These are phyloP conservation scores for Corythoichthys intestinalis DNA, from an alignment of 2,113 vertebrate genomes.

Conservation along the genomic window DNA sequence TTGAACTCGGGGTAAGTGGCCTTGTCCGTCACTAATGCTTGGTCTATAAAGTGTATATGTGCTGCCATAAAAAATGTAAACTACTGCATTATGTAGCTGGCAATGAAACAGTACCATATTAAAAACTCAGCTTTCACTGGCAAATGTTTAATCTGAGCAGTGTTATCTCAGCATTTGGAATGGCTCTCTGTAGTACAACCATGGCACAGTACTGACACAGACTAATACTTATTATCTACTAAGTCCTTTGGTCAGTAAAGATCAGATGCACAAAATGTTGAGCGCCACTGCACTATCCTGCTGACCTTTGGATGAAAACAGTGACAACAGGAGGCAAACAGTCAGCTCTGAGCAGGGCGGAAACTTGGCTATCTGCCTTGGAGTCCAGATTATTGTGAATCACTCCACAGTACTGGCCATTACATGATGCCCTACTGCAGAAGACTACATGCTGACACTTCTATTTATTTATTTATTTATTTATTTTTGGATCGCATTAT, in stretches of 20 bases:
- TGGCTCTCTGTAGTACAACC: not conserved
- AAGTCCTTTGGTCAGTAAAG: slow-evolving; percentile 11
- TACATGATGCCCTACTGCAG: slow-evolving; percentile 6
- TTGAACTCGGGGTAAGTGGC: not conserved
- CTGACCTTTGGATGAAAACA: slow-evolving; percentile 44
- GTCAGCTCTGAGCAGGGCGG: slow-evolving; percentile 23
- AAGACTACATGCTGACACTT: not conserved
- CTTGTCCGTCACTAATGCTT: not conserved
- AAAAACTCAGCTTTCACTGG: not conserved
- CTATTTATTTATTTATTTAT: not conserved
- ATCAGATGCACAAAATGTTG: slow-evolving; percentile 9
- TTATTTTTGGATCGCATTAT: too few species aligned
- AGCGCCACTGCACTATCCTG: slow-evolving; percentile 23
- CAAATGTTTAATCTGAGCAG: not conserved
- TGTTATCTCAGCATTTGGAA: slow-evolving; percentile 15
- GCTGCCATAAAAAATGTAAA: not conserved
- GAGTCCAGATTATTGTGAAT: slow-evolving; percentile 35
- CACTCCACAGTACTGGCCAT: slow-evolving; percentile 2
- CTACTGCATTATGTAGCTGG: too few species aligned
- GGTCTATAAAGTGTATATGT: not conserved
- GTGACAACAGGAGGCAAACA: slow-evolving; percentile 38
- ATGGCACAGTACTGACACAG: slow-evolving; percentile 19
- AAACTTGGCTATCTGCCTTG: slow-evolving; percentile 41
- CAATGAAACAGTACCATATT: not conserved
- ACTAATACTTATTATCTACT: slow-evolving; percentile 40